Base-by-base conservation (phyloP, 2,888 invertebrate genomes). In the Rhamnusium bicolor region DNA sequence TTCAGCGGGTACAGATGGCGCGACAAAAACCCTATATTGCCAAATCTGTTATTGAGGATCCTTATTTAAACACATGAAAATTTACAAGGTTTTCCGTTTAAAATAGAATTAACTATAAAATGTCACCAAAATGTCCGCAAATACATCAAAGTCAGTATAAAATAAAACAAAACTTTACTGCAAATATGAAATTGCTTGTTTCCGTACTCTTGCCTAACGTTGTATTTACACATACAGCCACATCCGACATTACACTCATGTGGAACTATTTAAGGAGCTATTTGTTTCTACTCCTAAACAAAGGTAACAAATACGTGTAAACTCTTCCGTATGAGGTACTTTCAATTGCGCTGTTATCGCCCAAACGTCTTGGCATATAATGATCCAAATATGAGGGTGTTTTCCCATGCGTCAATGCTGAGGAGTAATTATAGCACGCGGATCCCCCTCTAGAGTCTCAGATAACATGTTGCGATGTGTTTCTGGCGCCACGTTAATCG, bases 361-460 rank as follows among this genome's bases (percentile, higher is more conserved):
- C 40, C 40, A 10, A 32, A n/a, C 61, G 18, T 32, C 61, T 61
- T 32, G 19, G 46, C 32, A 8, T 14, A 32, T 16, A 60, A 19
- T 14, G 40, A 14, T 61, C 32, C 54, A 12, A 61, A 40, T 40
- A 32, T 61, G 27, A 32, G 61, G 40, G 61, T 61, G 61, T 46
- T 61, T 61, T 61, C 61, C 61, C 61, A 61, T 61, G 61, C 61
- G 61, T 32, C 61, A 61, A 19, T 46, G 8, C 27, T 46, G 24
- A 61, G 40, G 61, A 61, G 61, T 61, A 61, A 61, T 61, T 61
- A 61, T 46, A 29, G 40, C 40, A 19, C 40, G 32, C 61, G 16
- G 14, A 32, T 24, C 54, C 54, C 54, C 24, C 27, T 54, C 12
- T 24, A n/a, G 54, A 24, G 54, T n/a, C 27, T n/a, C 54, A 24